Evolutionary conservation across 2,888 invertebrate species (phyloP).

Genomic region (Meliscaeva auricollis): DNA sequence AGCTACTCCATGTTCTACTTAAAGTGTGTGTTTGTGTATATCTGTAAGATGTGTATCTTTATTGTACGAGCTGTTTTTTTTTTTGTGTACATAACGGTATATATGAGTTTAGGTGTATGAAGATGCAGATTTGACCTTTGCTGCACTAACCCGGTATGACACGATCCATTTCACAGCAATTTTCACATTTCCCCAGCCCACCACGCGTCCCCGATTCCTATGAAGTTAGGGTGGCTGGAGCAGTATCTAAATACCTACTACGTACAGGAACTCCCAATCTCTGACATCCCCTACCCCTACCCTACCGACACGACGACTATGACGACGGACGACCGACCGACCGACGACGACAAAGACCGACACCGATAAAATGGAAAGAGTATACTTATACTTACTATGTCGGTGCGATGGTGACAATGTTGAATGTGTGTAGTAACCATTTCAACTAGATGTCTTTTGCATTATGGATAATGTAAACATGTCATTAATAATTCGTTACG

Average conservation of each 20-base stretch:
- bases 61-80: not conserved
- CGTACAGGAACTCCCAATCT: constrained; percentile 44
- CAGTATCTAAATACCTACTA: constrained; percentile 24
- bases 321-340: too few species aligned
- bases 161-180: constrained; percentile 72
- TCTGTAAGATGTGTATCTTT: constrained; percentile 12
- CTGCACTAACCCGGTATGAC: constrained; percentile 72
- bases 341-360: constrained; percentile 2
- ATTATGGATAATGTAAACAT: constrained; percentile 76
- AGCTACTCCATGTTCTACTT: constrained; percentile 16
- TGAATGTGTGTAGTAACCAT: constrained; percentile 56
- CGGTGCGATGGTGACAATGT: constrained; percentile 29
- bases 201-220: not conserved
- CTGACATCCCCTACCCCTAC: constrained; percentile 2
- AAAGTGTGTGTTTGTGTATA: not conserved
- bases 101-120: not conserved
- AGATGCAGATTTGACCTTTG: constrained; percentile 68
- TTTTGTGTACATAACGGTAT: not conserved
- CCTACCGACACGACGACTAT: not conserved
- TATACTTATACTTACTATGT: not conserved
- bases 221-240: constrained; percentile 35
- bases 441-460: constrained; percentile 74
- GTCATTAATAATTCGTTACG: constrained; percentile 74
- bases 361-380: constrained; percentile 27
- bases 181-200: constrained; percentile 43